These are phyloP conservation scores for Salarias fasciatus DNA, from an alignment of 2,797 vertebrate species.

Conservation along the genomic window DNA sequence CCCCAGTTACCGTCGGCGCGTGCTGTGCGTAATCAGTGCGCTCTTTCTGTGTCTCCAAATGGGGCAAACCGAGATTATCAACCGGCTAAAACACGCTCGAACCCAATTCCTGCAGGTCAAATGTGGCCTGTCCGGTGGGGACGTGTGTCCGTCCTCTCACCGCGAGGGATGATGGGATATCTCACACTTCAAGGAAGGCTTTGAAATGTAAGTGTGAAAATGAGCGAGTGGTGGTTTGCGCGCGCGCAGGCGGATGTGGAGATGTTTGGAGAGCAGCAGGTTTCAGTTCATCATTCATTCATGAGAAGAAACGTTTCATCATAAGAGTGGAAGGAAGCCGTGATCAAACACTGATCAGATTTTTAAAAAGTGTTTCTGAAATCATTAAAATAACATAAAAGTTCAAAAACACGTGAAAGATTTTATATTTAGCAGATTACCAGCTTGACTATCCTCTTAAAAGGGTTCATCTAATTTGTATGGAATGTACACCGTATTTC, in stretches of 20 bases:
- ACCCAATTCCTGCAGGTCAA: slow-evolving; percentile 48
- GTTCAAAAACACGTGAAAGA: too few species aligned
- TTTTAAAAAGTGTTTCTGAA: too few species aligned
- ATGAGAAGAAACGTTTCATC: too few species aligned
- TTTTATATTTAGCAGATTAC: too few species aligned
- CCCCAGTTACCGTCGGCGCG: slow-evolving; percentile 76
- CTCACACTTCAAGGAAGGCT: neutral
- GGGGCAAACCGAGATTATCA: slow-evolving; percentile 70
- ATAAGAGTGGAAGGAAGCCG: too few species aligned
- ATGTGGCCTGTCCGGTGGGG: slow-evolving; percentile 24
- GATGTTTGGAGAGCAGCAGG: slow-evolving; percentile 17
- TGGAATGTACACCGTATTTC: too few species aligned
- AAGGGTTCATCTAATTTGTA: too few species aligned
- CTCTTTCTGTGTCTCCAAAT: slow-evolving; percentile 62
- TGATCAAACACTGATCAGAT: too few species aligned
- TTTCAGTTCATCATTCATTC: neutral
- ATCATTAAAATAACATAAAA: too few species aligned
- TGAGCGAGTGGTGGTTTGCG: too few species aligned
- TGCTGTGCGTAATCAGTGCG: slow-evolving; percentile 78
- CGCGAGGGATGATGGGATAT: slow-evolving; percentile 14
- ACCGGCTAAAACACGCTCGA: slow-evolving; percentile 51
- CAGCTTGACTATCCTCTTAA: too few species aligned
- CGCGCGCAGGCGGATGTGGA: neutral
- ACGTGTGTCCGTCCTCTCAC: slow-evolving; percentile 3
- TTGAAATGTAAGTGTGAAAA: too few species aligned